phyloP scores from a whole-genome alignment of 1,140 invertebrate genomes.

The Tetranychus cinnabarinus region DNA sequence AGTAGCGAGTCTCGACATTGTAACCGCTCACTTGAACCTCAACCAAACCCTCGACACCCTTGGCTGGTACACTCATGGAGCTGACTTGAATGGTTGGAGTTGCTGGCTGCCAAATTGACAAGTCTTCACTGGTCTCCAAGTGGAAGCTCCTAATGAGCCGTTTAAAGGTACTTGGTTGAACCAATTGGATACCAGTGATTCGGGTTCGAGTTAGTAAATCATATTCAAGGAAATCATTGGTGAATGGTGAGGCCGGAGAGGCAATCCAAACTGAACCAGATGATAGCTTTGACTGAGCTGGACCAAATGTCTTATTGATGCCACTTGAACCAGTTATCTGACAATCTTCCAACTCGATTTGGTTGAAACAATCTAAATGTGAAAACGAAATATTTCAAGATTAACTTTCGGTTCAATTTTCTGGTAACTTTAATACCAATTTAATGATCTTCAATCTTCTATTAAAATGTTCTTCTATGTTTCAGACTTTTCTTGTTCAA shows the following conservation, averaged over 20 bases:
- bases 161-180: no score
- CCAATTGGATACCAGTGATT: not conserved
- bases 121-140: not conserved
- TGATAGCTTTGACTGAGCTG: not conserved
- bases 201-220: not conserved
- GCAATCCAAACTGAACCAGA: not conserved
- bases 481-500: no score
- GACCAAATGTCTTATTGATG: not conserved
- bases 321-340: not conserved
- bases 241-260: not conserved
- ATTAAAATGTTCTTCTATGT: no score
- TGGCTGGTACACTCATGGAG: no score
- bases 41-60: no score
- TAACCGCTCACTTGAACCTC: not conserved
- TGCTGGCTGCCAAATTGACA: not conserved
- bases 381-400: not conserved
- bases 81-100: not conserved
- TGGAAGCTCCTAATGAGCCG: not conserved
- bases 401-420: no score
- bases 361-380: not conserved
- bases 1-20: not conserved
- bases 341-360: not conserved
- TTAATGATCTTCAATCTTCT: no score
- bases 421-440: no score
- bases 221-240: not conserved